Evolutionary conservation across 2,888 invertebrate genomes (phyloP), one percentile per base, ranked within the genome.

Genomic region (Ligdia adustata): DNA sequence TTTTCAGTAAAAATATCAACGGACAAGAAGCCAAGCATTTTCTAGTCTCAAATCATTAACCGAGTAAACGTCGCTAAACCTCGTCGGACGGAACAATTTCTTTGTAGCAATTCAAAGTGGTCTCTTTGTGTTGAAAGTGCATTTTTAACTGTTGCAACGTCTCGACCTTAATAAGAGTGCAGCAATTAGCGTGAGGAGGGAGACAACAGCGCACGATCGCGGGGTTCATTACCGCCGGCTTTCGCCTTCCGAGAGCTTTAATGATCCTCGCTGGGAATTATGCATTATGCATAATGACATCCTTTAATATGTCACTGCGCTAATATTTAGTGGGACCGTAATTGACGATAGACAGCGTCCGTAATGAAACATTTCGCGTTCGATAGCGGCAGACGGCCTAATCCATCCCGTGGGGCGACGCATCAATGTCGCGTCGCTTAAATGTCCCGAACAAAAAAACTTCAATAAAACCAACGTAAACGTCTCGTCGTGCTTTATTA

Each of bases 401-500:
- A 70, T 60, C 59, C 60, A 68, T 61, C 59, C 62, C 42, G 53
- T 45, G 55, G 60, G 60, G 59, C 47, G 52, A 53, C 43, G 41
- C 52, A 44, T 51, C 55, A 58, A 60, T 58, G 76, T 67, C 72
- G 72, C 73, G 69, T 62, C 72, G 66, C 69, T 77, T 71, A 71
- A 81, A 78, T 77, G 80, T 77, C 59, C 69, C 72, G 72, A 70
- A 72, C 64, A 72, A 81, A 81, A 22, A 81, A 78, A 76, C 72
- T 75, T 75, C 78, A 79, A 79, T 82, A 79, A 82, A 81, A 78
- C 58, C 69, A 62, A 56, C 69, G 63, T 73, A 72, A 79, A 73
- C 64, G 72, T 71, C 71, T 73, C 70, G 64, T 58, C 64, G 72
- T 75, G 79, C 74, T 84, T 85, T 83, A 85, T 84, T 75, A 76